Conservation (phyloP, 2,888 invertebrate genomes). For the Drosophila sordidapex region DNA sequence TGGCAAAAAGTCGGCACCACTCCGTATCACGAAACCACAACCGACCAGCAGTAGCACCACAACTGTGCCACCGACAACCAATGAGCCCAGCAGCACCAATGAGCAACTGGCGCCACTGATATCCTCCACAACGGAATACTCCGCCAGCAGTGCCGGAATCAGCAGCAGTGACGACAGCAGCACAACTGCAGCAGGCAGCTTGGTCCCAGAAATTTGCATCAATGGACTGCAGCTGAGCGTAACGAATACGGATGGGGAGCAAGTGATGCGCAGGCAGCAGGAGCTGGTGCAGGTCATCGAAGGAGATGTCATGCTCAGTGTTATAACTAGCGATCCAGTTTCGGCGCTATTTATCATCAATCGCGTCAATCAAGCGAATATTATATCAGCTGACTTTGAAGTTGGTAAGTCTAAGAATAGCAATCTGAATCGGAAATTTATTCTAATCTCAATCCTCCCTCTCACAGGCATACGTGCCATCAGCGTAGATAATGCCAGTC, state of each 20-base stretch:
- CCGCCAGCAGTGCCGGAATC: slow-evolving; percentile 33
- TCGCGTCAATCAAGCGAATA: slow-evolving; percentile 83
- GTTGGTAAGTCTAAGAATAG: slow-evolving; percentile 71
- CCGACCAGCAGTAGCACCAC: slow-evolving; percentile 42
- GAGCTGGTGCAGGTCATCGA: slow-evolving; percentile 82
- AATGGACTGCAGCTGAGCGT: slow-evolving; percentile 77
- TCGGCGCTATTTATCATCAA: slow-evolving; percentile 83
- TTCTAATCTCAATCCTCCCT: not conserved
- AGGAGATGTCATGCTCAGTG: slow-evolving; percentile 83
- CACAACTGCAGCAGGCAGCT: slow-evolving; percentile 57
- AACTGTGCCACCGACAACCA: slow-evolving; percentile 33
- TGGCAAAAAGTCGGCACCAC: slow-evolving; percentile 51
- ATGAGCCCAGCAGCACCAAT: slow-evolving; percentile 22
- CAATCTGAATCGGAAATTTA: not conserved
- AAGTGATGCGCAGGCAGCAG: slow-evolving; percentile 63
- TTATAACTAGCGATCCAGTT: slow-evolving; percentile 82
- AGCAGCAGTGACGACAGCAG: slow-evolving; percentile 38
- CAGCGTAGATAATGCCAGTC: slow-evolving; percentile 67
- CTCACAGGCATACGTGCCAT: slow-evolving; percentile 82
- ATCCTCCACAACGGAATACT: slow-evolving; percentile 66
- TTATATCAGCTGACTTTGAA: slow-evolving; percentile 83
- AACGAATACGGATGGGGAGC: slow-evolving; percentile 52
- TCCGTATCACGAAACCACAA: slow-evolving; percentile 73
- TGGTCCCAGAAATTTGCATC: slow-evolving; percentile 80
- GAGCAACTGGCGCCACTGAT: slow-evolving; percentile 58